Evolutionary conservation across 2,888 invertebrate species (phyloP).

Genomic region (Eupithecia dodoneata): DNA sequence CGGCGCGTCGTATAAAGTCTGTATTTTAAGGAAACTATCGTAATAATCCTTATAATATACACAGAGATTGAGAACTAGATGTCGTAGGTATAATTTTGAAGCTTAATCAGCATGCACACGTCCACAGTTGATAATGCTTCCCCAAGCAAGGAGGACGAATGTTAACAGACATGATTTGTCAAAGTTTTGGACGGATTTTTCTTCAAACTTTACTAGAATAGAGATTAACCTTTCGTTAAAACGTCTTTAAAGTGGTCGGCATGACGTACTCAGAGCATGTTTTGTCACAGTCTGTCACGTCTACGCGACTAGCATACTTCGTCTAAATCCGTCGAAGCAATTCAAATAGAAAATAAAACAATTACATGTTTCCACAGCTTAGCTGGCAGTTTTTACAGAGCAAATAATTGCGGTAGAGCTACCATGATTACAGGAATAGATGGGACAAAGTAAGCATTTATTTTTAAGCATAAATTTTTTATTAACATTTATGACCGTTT

Average conservation of each 20-base stretch:
- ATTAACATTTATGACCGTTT: not conserved
- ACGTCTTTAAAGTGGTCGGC: not conserved
- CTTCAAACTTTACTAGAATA: not conserved
- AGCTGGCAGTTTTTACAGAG: constrained; percentile 6
- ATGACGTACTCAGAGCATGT: not conserved
- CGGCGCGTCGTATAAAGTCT: no score
- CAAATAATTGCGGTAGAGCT: not conserved
- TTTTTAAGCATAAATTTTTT: no score
- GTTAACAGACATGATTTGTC: not conserved
- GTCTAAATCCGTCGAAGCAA: constrained; percentile 32
- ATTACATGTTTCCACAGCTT: constrained; percentile 27
- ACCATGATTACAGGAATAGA: not conserved
- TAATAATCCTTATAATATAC: no score
- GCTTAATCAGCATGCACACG: no score
- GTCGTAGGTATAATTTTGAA: no score
- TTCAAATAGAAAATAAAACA: constrained; percentile 37
- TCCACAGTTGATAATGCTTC: no score
- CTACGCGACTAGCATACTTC: constrained; percentile 13
- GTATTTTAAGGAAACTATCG: no score
- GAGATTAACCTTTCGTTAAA: not conserved
- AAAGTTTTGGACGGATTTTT: not conserved
- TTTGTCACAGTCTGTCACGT: constrained; percentile 7
- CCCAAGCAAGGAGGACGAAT: no score
- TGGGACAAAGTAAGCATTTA: no score
- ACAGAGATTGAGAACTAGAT: no score